A percentile compares a stretch with the other conserved stretches of the same genome.
Conservation (phyloP, 1,140 invertebrate genomes). For the Antheraea pernyi region DNA sequence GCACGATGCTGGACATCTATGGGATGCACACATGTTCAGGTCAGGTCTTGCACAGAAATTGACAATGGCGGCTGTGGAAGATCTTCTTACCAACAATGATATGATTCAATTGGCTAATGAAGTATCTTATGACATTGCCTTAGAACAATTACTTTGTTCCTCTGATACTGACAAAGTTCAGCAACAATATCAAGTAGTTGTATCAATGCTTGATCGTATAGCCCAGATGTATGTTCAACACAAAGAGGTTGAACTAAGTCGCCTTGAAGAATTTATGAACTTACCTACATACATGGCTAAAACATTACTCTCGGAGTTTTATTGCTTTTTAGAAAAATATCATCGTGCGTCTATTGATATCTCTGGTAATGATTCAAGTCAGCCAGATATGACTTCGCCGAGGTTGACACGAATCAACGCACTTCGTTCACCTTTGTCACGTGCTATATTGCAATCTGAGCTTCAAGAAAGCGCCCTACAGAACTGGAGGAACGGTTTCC, state of each 20-base stretch:
- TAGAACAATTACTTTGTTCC: constrained; percentile 48
- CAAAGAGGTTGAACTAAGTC: constrained; percentile 41
- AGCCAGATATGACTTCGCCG: constrained; percentile 1
- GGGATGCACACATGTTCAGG: constrained; percentile 53
- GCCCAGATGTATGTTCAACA: constrained; percentile 46
- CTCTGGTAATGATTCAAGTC: constrained; percentile 22
- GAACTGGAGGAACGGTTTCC: constrained; percentile 59
- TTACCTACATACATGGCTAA: constrained; percentile 37
- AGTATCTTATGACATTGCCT: constrained; percentile 45
- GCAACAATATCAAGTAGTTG: constrained; percentile 35
- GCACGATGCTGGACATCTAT: constrained; percentile 49
- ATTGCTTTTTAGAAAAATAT: constrained; percentile 53
- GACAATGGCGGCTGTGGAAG: constrained; percentile 54
- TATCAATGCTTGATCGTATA: constrained; percentile 35
- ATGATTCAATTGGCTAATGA: constrained; percentile 53
- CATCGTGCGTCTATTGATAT: constrained; percentile 25
- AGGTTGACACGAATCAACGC: constrained; percentile 10
- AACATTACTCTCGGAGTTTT: constrained; percentile 48
- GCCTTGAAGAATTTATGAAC: constrained; percentile 53
- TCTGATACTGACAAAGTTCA: constrained; percentile 53
- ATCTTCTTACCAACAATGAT: constrained; percentile 52
- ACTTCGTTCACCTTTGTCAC: constrained; percentile 33
- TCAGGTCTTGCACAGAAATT: constrained; percentile 51
- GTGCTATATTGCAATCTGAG: constrained; percentile 48
- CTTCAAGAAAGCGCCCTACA: constrained; percentile 46